Evolutionary conservation across 2,797 vertebrate species (phyloP), one percentile per base, ranked within the genome.

Genomic region (Cirrhinus mrigala): DNA sequence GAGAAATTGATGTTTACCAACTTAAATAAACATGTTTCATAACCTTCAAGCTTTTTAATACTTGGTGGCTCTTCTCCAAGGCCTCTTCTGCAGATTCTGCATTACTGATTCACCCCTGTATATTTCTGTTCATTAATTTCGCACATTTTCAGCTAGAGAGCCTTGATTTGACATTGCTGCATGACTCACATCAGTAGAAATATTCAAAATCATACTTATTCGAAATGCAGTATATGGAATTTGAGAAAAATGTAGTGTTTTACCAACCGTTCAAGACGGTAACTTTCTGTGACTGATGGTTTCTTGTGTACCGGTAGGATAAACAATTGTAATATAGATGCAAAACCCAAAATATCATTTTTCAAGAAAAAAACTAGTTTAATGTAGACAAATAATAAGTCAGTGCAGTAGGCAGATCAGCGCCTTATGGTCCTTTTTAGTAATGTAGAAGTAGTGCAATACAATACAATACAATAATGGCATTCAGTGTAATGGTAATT

Each of bases 311-410:
- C 33, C 6, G 11, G 52, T 27, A 6, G 10, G 24, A 22, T 18
- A 60, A 48, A 48, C 40, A 62, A 60, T 82, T 82, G 6, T 48
- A 73, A 62, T 46, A 29, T 20, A 22, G n/a, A 71, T 56, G 24
- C 10, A 58, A 56, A 58, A 11, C 16, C 69, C 4, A 73, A n/a
- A 48, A 64, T 56, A 46, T 15, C 0, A 22, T 70, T 27, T 58
- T 73, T 73, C 37, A 27, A 16, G 37, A 22, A 22, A 71, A 11
- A 27, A 40, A 12, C 11, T 8, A 73, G 4, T 16, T 48, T 82
- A 82, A 82, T 62, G 27, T 74, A 74, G 70, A 82, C 44, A 37
- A 74, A 82, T 64, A 50, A 12, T 16, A 52, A 37, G 56, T 83
- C 44, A 64, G 40, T 75, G 56, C 27, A 10, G 24, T 50, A 52